These are phyloP conservation scores for Deilephila porcellus DNA, from an alignment of 2,888 invertebrate genomes.

Conservation along the genomic window DNA sequence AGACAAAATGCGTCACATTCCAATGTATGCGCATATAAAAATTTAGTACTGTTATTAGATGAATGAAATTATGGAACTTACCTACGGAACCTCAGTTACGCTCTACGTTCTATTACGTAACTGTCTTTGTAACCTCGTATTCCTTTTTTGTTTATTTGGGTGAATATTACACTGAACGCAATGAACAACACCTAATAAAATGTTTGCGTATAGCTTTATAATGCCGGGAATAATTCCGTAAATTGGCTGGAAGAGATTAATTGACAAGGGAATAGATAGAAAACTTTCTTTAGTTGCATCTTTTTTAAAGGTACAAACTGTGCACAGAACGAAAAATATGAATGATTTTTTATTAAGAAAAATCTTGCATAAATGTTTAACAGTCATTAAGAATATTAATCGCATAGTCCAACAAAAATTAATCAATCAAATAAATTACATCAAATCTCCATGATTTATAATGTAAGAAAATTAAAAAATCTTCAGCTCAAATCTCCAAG, in stretches of 20 bases:
- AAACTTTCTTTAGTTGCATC: no score
- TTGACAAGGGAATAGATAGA: no score
- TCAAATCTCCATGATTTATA: background rate
- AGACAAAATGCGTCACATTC: constrained; percentile 57
- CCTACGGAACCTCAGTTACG: constrained; percentile 50
- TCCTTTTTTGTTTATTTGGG: constrained; percentile 36
- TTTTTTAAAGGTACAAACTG: no score
- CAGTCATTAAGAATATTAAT: background rate
- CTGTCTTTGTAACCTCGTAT: constrained; percentile 50
- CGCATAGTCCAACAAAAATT: background rate
- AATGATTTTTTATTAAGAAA: background rate
- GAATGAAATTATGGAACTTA: constrained; percentile 64
- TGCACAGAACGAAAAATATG: no score
- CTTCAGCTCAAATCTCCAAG: constrained; percentile 48
- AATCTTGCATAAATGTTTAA: background rate
- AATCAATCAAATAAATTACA: constrained; percentile 11
- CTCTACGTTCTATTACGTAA: constrained; percentile 47
- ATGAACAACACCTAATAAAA: background rate
- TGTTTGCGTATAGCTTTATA: background rate
- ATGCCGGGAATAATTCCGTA: background rate
- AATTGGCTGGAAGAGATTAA: background rate
- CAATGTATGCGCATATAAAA: constrained; percentile 75
- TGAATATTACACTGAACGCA: constrained; percentile 28
- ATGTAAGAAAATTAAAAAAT: background rate
- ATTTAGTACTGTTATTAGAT: constrained; percentile 64